phyloP scores from a whole-genome alignment of 2,888 invertebrate species.

The Bimastos eiseni region DNA sequence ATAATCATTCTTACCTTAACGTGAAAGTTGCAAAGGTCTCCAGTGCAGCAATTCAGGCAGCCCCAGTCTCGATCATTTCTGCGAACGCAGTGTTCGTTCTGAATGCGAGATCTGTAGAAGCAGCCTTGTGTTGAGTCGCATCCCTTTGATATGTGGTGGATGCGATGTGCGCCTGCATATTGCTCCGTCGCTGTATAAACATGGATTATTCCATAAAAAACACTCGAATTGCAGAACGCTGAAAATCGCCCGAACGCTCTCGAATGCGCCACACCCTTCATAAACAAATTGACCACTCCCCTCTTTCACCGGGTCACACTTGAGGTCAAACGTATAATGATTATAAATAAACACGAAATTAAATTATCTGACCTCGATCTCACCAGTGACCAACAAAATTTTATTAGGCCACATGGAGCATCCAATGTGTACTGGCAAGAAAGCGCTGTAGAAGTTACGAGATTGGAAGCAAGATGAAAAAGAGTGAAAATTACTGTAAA shows the following conservation, averaged over 20 bases:
- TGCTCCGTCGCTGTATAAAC: not conserved
- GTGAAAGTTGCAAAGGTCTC: conserved; percentile 92
- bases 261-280: no score
- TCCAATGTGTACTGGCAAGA: not conserved
- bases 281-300: no score
- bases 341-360: no score
- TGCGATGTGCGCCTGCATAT: conserved; percentile 73
- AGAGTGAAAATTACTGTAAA: not conserved
- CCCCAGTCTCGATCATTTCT: conserved; percentile 88
- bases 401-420: not conserved
- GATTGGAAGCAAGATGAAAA: not conserved
- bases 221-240: no score
- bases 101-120: conserved; percentile 68
- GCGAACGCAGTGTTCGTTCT: conserved; percentile 36
- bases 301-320: no score
- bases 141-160: conserved; percentile 86
- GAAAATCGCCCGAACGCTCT: no score
- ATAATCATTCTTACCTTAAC: conserved; percentile 75
- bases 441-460: not conserved
- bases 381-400: no score
- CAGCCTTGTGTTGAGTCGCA: conserved; percentile 84
- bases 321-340: no score
- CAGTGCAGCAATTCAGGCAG: conserved; percentile 92
- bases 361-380: not conserved
- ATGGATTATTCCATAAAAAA: no score